Evolutionary conservation across 23 tunicate species (phyloP), one percentile per base, ranked within the genome.

Genomic region (Trididemnum nubilum): DNA sequence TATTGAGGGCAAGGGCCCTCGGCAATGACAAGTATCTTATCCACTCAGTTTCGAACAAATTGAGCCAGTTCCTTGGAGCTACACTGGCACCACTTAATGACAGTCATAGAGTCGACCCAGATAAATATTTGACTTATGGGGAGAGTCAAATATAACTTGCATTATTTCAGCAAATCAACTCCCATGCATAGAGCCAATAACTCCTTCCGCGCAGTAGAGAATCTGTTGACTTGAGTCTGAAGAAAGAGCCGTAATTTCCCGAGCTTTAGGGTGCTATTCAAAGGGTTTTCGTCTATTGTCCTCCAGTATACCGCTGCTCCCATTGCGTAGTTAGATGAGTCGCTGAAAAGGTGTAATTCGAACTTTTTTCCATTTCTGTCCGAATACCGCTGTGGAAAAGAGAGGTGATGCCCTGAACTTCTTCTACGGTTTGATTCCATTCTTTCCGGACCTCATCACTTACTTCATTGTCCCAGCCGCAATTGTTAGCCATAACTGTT

Each of bases 21-120:
- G 2, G 74, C 4, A 34, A 21, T 5, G 2, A 5, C n/a, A 2
- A 69, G 37, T 4, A 69, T 32, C 32, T 69, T 69, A n/a, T 69
- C 74, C 7, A 32, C 74, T 33, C 74, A 3, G n/a, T 69, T 69
- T 29, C 74, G 37, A 34, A 69, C 74, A 69, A 69, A 69, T 37
- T 69, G 74, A 4, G 74, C 19, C 38, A 69, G 36, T 34, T 28
- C n/a, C 39, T 32, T 69, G 2, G 74, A 15, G 22, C 9, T 69
- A n/a, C 74, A 69, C 37, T 69, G 37, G 37, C 74, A 69, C 37
- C 74, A 69, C 26, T 69, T 69, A 3, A 69, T 69, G 38, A 32
- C 74, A 5, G 74, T 69, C 74, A 32, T 69, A 5, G 74, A 69
- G 32, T 69, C 74, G 7, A 34, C 26, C 74, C 74, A 69, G 9